Evolutionary conservation across 2,888 invertebrate genomes (phyloP), one percentile per base, ranked within the genome.

Genomic region (Ischnus inquisitorius): DNA sequence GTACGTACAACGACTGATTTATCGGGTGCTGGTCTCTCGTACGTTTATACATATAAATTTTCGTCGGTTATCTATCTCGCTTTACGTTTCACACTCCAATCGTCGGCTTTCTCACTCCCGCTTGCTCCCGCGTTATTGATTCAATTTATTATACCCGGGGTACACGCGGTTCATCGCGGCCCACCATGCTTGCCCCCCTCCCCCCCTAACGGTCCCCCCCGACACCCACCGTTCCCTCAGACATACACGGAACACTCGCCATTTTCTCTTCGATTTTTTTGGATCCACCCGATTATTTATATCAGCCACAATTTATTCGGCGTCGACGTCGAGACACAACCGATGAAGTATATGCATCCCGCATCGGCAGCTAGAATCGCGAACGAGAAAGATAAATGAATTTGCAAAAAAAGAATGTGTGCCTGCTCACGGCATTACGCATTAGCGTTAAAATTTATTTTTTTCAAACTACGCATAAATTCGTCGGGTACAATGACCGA

Each of bases 1-100:
- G 79, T 79, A 71, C 67, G 71, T 43, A 51, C 67, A 48, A 28
- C 65, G 76, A 28, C 82, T 79, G 82, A 84, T 82, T 83, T 83
- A 83, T 83, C 79, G 71, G 79, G 65, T 64, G 60, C 78, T 51
- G 60, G 68, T 41, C 41, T 48, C 79, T 76, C 80, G 80, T 77
- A 60, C 76, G 54, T 80, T 80, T 77, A 71, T 76, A 68, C 74
- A 62, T 77, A 80, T 83, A 80, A 83, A 80, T 80, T 83, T 83
- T 72, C 60, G 57, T 67, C 10, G n/a, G 60, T 46, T 67, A 51
- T 79, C 62, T 68, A 28, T 75, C 51, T 65, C 75, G 67, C 60
- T 79, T 76, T 67, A 57, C n/a, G 60, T 64, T 76, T 65, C 34
- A 19, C 57, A 67, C 72, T 12, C 14, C 28, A 16, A 19, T 60